These are phyloP conservation scores for Epinotia demarniana DNA, from an alignment of 2,888 invertebrate species.

Conservation along the genomic window DNA sequence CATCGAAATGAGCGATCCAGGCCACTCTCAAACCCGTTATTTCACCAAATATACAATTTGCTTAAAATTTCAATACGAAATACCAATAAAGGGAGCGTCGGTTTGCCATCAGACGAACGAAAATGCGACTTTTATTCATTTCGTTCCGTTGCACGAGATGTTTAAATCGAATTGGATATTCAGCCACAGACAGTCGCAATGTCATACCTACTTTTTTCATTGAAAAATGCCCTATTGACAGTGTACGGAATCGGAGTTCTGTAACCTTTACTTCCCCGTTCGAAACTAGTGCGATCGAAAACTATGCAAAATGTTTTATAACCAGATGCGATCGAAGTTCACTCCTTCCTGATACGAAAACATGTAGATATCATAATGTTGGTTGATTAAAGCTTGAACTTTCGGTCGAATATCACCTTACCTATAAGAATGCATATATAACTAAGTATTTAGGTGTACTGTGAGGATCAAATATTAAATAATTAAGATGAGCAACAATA, in stretches of 20 bases:
- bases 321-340: too few species aligned
- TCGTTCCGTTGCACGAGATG: constrained; percentile 55
- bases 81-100: constrained; percentile 56
- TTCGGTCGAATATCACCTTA: too few species aligned
- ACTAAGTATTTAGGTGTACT: too few species aligned
- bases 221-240: not conserved
- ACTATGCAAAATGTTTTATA: too few species aligned
- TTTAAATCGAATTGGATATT: constrained; percentile 63
- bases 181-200: constrained; percentile 56
- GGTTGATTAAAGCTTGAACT: too few species aligned
- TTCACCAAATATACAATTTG: constrained; percentile 65
- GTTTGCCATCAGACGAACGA: constrained; percentile 54
- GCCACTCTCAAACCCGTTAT: constrained; percentile 61
- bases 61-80: constrained; percentile 70
- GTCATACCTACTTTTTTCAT: constrained; percentile 44
- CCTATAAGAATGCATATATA: too few species aligned
- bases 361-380: too few species aligned
- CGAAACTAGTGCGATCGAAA: not conserved
- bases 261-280: not conserved
- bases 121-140: constrained; percentile 68
- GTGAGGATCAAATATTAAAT: too few species aligned
- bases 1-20: constrained; percentile 67
- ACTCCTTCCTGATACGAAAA: too few species aligned
- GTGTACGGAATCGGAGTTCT: not conserved
- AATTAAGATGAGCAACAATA: too few species aligned